phyloP scores from a whole-genome alignment of 1,140 invertebrate species.

The Magallana ariakensis region DNA sequence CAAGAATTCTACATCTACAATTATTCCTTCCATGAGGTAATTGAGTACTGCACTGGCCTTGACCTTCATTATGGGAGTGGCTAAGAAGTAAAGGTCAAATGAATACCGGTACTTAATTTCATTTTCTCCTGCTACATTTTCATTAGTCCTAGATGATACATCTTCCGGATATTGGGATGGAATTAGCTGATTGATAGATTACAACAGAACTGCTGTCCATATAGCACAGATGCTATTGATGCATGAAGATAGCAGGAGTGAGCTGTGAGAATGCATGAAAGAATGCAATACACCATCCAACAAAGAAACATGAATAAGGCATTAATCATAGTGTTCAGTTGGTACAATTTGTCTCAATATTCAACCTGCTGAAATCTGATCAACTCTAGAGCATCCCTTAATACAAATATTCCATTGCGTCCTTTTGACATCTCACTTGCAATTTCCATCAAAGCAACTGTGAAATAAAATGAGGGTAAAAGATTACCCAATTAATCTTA shows the following conservation, averaged over 20 bases:
- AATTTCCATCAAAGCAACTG: too few relatives aligned
- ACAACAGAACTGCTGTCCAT: background rate
- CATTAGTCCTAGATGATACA: background rate
- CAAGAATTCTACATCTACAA: too few relatives aligned
- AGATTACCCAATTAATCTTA: too few relatives aligned
- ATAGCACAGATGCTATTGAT: background rate
- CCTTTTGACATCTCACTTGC: too few relatives aligned
- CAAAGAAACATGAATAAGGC: background rate
- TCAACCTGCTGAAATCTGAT: background rate
- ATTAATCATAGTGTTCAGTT: background rate
- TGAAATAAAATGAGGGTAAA: too few relatives aligned
- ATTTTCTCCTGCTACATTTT: background rate
- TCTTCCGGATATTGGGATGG: background rate
- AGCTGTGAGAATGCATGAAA: background rate
- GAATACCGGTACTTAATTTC: too few relatives aligned
- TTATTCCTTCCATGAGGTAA: too few relatives aligned
- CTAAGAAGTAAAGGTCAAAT: too few relatives aligned
- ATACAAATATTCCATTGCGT: too few relatives aligned
- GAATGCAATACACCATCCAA: background rate
- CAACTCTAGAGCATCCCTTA: too few relatives aligned
- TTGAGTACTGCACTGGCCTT: too few relatives aligned
- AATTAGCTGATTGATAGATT: background rate
- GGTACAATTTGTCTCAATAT: background rate
- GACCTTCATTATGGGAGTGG: too few relatives aligned
- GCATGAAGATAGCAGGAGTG: conserved; percentile 8